Base-by-base conservation (phyloP, 2,113 vertebrate species). In the Daboia siamensis region DNA sequence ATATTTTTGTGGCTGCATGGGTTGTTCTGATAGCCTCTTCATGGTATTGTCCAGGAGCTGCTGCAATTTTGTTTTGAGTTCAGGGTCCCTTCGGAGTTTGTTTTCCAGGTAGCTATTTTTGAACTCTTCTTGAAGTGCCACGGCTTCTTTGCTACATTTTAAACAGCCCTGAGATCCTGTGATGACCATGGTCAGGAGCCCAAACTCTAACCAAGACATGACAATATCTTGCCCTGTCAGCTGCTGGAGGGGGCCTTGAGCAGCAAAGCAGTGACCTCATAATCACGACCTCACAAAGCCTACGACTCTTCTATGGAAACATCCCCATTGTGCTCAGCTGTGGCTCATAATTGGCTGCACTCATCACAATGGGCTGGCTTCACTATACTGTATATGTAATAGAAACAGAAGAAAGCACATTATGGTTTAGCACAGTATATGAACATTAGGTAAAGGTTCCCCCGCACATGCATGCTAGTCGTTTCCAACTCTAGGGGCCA, bases 261-360 rank as follows among this genome's bases (percentile, higher is more conserved):
- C 8, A 20, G 46, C 44, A 44, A 2, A 13, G 15, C 20, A 26
- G 56, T 87, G 85, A 51, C n/a, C 10, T 64, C 52, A 64, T 24
- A 44, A 57, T 33, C 10, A 44, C 23, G 92, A 93, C 80, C 59
- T 93, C 92, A 93, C 92, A 93, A 90, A 90, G 74, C 29, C 44
- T 39, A 8, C 6, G 26, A 17, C 9, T 69, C 87, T 90, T 90
- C 15, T 59, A 9, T 1, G 51, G 59, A 21, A 80, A 80, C 3
- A 17, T 87, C 5, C 86, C 51, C 2, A 12, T 51, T 29, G 24
- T 26, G 48, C 86, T 51, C 48, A 15, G 15, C 86, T 13, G 46
- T 52, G 51, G 86, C 5, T 51, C 26, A 87, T 87, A 29, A 29
- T 26, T 48, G 12, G 46, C 48, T n/a, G 24, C 26, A 51, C 29